phyloP scores from a whole-genome alignment of 2,797 vertebrate genomes.

The Channallabes apus region DNA sequence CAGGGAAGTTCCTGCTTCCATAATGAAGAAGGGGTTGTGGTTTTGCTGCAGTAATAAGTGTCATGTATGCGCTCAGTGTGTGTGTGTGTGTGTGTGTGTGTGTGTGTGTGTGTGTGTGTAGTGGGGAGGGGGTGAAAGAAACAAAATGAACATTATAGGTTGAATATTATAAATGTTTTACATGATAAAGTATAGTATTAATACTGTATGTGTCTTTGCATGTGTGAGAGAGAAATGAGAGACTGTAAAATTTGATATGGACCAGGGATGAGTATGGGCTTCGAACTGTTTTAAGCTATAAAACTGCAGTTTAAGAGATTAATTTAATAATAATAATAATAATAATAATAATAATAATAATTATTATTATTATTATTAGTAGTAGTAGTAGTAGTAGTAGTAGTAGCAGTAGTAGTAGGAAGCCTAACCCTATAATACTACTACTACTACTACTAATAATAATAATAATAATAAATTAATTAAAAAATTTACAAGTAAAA shows the following conservation, averaged over 20 bases:
- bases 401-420: too few relatives aligned
- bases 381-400: too few relatives aligned
- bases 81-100: constrained; percentile 3
- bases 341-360: too few relatives aligned
- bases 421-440: too few relatives aligned
- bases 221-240: background rate
- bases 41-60: background rate
- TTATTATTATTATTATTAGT: too few relatives aligned
- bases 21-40: constrained; percentile 12
- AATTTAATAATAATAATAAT: background rate
- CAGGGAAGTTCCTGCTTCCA: background rate
- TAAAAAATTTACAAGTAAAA: background rate
- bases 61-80: constrained; percentile 19
- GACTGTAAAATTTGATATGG: background rate
- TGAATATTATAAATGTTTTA: background rate
- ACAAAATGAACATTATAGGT: background rate
- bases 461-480: too few relatives aligned
- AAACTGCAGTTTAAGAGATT: background rate
- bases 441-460: too few relatives aligned
- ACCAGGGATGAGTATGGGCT: background rate
- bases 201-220: background rate
- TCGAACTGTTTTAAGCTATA: background rate
- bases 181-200: background rate
- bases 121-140: too few relatives aligned
- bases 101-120: constrained; percentile 11